Percentiles rank a stretch among this genome's conserved stretches.
Conservation (phyloP, 53 echinoderm and acorn worm genomes). For the Holothuria leucospilota region DNA sequence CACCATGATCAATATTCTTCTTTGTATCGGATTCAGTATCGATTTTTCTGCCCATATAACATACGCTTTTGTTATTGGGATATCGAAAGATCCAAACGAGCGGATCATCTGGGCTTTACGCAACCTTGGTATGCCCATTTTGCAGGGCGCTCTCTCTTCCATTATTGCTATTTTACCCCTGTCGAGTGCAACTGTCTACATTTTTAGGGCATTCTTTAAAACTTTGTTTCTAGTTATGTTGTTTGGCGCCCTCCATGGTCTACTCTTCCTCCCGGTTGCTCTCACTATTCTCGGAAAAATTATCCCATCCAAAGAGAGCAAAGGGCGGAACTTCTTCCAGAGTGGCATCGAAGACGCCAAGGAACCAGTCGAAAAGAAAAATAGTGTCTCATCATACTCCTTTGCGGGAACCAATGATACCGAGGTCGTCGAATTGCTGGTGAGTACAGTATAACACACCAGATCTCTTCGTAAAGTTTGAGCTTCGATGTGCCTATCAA, state of each 20-base stretch:
- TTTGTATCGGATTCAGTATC: constrained; percentile 96
- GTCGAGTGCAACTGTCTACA: constrained; percentile 71
- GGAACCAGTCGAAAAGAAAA: constrained; percentile 4
- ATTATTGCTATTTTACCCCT: constrained; percentile 75
- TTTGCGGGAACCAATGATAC: not conserved
- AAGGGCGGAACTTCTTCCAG: constrained; percentile 8
- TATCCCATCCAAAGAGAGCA: constrained; percentile 62
- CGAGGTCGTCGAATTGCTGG: constrained; percentile 29
- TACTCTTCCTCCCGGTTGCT: constrained; percentile 85
- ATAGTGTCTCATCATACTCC: not conserved
- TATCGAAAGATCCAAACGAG: constrained; percentile 59
- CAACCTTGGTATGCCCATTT: constrained; percentile 89
- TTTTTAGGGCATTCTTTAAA: constrained; percentile 92
- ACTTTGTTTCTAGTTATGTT: constrained; percentile 91
- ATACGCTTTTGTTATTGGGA: constrained; percentile 82
- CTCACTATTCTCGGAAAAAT: constrained; percentile 69
- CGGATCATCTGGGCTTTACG: constrained; percentile 77
- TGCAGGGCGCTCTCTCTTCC: constrained; percentile 87
- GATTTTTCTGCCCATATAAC: constrained; percentile 95
- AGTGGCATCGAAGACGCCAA: constrained; percentile 10
- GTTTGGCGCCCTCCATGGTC: constrained; percentile 89
- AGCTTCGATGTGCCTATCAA: too few species aligned
- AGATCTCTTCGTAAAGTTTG: too few species aligned
- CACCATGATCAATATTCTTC: constrained; percentile 88
- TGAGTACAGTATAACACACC: constrained; percentile 28